Evolutionary conservation across 2,113 vertebrate species (phyloP).

Genomic region (Balaenoptera acutorostrata): DNA sequence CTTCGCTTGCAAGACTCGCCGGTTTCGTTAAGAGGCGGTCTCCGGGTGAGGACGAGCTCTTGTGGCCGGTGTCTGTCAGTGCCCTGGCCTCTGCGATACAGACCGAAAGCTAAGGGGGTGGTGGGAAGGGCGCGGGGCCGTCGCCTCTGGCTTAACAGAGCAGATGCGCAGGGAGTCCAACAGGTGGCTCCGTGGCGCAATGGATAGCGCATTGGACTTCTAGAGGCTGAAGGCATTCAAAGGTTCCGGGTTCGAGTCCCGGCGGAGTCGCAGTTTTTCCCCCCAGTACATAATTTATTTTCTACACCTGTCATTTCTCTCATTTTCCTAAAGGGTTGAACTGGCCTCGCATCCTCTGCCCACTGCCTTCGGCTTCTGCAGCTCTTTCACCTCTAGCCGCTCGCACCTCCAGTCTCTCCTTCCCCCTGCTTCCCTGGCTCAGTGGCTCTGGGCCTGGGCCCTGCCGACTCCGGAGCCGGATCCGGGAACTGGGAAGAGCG

Average conservation of each 20-base stretch:
- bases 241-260: conserved; percentile 94
- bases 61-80: fast-evolving
- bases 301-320: fast-evolving
- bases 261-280: conserved; percentile 81
- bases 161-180: conserved; percentile 58
- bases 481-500: not conserved
- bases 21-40: not conserved
- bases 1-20: not conserved
- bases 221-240: conserved; percentile 89
- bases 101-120: fast-evolving
- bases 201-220: conserved; percentile 94
- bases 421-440: fast-evolving
- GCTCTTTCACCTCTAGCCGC: fast-evolving
- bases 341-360: fast-evolving
- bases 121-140: not conserved
- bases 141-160: conserved; percentile 59
- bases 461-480: not conserved
- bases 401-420: not conserved
- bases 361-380: not conserved
- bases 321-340: not conserved
- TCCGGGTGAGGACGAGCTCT: fast-evolving
- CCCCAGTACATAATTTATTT: not conserved
- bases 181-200: conserved; percentile 93
- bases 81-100: not conserved
- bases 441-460: not conserved